phyloP scores from a whole-genome alignment of 2,797 vertebrate species.

The Rhabdophis nuchalis region DNA sequence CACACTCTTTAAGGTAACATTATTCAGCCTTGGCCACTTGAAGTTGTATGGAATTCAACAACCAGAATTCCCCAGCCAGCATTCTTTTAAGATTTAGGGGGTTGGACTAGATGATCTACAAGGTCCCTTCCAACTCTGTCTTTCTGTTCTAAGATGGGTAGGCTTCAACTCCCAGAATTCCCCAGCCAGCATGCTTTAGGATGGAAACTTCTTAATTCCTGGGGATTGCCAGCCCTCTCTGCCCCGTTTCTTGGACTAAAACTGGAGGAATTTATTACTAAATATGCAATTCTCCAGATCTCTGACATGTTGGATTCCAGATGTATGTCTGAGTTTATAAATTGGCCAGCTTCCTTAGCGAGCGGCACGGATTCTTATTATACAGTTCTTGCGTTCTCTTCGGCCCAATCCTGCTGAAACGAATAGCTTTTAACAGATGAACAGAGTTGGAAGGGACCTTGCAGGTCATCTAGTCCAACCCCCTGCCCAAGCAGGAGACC shows the following conservation, averaged over 20 bases:
- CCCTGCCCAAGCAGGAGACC: no score
- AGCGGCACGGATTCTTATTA: constrained; percentile 7
- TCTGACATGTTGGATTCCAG: background rate
- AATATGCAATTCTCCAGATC: constrained; percentile 5
- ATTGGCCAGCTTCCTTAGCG: background rate
- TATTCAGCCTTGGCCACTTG: background rate
- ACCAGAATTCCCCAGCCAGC: background rate
- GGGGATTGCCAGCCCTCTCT: background rate
- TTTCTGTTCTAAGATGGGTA: background rate
- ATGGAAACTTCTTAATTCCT: background rate
- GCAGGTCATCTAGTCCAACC: no score
- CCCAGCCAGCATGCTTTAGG: background rate
- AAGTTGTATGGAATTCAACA: background rate
- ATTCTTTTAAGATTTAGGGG: no score
- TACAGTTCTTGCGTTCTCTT: constrained; percentile 1
- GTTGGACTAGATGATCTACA: no score
- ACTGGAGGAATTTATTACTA: background rate
- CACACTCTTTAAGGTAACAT: background rate
- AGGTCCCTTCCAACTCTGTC: no score
- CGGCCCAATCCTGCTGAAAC: constrained; percentile 3
- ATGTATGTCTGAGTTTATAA: constrained; percentile 22
- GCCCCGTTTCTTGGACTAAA: background rate
- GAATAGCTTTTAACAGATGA: no score
- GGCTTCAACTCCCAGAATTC: background rate
- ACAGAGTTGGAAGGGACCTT: no score